Base-by-base conservation (phyloP, 2,888 invertebrate species). In the Acanthoscelides obtectus region DNA sequence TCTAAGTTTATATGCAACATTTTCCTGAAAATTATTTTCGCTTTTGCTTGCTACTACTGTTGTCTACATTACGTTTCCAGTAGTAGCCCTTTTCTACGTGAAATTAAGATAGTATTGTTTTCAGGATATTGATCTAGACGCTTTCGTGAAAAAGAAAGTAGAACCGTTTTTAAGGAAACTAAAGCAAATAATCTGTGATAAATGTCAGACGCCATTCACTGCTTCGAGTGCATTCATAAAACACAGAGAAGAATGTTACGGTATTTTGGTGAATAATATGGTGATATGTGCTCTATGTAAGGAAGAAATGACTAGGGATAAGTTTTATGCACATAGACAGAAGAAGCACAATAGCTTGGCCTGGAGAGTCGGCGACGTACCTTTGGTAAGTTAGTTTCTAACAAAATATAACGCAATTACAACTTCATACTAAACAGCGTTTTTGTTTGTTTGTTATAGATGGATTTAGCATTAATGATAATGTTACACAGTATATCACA, bases 301-400 rank as follows among this genome's bases (percentile, higher is more conserved):
- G 6, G 75, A 79, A 74, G 81, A 83, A 73, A 77, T 89, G 72
- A 74, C 77, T 2, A 85, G 82, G 69, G 78, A 72, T 3, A 65
- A 80, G 12, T 91, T 90, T 89, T 64, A 78, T 2, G 74, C 78
- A 6, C 90, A 90, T 78, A 89, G 88, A 72, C 82, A 87, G 64
- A 78, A 78, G 22, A 80, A 82, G 68, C 91, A 91, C 81, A 87
- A 89, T 73, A 88, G 89, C 76, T 83, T 90, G 76, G 87, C 88
- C 8, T 91, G 91, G 91, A 82, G 85, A 70, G 85, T 87, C 22
- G 89, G 88, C 45, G 87, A 88, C 70, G 74, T 80, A 64, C 86
- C 88, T 67, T 80, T 89, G 79, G 90, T 90, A 86, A 87, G 85
- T 71, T 66, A 22, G 12, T 20, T 22, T 22, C n/a, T n/a, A n/a